Evolutionary conservation across 2,888 invertebrate genomes (phyloP).

Genomic region (Hemaris fuciformis): DNA sequence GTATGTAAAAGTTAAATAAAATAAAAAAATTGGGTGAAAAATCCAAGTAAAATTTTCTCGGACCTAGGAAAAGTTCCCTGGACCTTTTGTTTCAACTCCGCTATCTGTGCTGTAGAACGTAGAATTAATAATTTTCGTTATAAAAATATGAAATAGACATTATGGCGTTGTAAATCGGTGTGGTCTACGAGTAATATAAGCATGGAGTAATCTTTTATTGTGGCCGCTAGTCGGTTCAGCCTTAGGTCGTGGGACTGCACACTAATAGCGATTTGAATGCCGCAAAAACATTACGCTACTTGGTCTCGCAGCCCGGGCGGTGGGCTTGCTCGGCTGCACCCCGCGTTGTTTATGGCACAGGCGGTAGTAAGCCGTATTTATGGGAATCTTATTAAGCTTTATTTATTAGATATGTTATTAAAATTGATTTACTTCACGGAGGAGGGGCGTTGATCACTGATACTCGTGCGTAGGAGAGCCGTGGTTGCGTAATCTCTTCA

Average conservation of each 20-base stretch:
- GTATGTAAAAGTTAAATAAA: too few relatives aligned
- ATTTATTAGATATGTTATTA: neutral
- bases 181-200: neutral
- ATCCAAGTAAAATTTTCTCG: too few relatives aligned
- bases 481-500: neutral
- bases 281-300: neutral
- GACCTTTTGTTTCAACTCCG: too few relatives aligned
- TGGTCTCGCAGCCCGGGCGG: neutral
- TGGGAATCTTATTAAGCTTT: neutral
- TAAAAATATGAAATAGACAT: too few relatives aligned
- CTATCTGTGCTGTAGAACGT: too few relatives aligned
- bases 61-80: too few relatives aligned
- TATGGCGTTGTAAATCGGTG: neutral
- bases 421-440: neutral
- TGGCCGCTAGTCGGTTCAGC: neutral
- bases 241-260: neutral
- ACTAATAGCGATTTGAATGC: neutral
- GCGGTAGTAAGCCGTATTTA: neutral
- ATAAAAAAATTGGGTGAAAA: too few relatives aligned
- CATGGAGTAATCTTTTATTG: neutral
- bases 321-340: too few relatives aligned
- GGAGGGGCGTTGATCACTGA: neutral
- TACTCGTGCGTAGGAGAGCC: neutral
- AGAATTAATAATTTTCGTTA: too few relatives aligned
- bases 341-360: neutral